phyloP scores from a whole-genome alignment of 2,113 vertebrate species.

The Okapia johnstoni region DNA sequence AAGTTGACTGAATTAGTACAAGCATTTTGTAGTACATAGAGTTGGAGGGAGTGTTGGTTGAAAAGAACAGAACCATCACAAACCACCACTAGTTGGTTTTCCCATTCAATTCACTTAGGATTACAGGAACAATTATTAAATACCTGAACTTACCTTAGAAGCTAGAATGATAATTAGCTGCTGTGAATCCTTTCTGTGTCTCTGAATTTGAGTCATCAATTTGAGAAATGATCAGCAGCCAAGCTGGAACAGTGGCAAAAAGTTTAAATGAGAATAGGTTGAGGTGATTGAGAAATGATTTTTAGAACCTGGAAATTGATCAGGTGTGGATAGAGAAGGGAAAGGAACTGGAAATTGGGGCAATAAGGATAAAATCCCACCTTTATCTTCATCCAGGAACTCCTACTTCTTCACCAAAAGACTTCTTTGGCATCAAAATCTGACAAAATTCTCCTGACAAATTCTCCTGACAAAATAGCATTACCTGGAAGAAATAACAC shows the following conservation, averaged over 20 bases:
- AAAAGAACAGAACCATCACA: neutral
- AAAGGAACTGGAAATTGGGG: neutral
- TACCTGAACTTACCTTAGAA: neutral
- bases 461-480: neutral
- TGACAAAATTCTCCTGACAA: neutral
- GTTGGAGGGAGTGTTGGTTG: neutral
- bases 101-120: neutral
- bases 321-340: neutral
- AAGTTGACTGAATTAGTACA: neutral
- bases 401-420: neutral
- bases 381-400: neutral
- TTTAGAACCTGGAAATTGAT: neutral
- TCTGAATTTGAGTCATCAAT: neutral
- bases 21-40: neutral
- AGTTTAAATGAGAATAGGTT: neutral
- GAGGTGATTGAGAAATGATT: neutral
- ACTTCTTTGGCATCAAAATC: neutral
- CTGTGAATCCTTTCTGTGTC: neutral
- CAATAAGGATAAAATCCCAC: neutral
- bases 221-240: slow-evolving; percentile 4
- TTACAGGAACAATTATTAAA: neutral
- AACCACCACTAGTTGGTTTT: neutral
- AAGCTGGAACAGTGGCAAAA: neutral
- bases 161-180: neutral
- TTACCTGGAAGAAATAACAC: neutral